Base-by-base conservation (phyloP, 2,797 vertebrate species). In the Sebastes minor region DNA sequence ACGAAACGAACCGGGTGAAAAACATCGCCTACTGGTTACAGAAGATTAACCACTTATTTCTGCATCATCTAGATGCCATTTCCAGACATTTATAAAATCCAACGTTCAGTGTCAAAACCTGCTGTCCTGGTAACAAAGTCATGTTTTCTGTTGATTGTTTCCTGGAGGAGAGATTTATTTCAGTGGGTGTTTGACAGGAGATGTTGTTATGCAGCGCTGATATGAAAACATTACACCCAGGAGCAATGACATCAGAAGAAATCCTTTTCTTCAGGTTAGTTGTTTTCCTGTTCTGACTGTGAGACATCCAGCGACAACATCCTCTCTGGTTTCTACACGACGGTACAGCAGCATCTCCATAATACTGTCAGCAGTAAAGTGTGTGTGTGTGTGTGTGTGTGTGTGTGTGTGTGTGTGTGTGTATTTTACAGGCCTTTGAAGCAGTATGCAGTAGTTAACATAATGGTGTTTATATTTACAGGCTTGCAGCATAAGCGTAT, bases 381-480 rank as follows among this genome's bases (percentile, higher is more conserved):
- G 27, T 32, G 71, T 49, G 35, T 33, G 59, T 52, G 32, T 33
- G 42, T 35, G 62, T 32, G 56, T 68, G 49, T 59, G 56, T 76
- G 25, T 53, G 23, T 52, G 32, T 32, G 32, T 30, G 30, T 30
- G 30, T 32, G 8, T 32, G 30, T 33, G 32, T 33, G 32, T 33
- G 3, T 33, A 4, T 33, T 11, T 27, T 53, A 23, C 23, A 25
- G 52, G 11, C 27, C 8, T 42, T 46, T 57, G 27, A 32, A 32
- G 28, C 53, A 52, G 52, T 13, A 14, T 22, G 25, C 4, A 27
- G 66, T 4, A 25, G 42, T 67, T 56, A 64, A 22, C 14, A 32
- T 64, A 59, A 69, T 49, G 22, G 60, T 52, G 28, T 75, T 76
- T 67, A 46, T 83, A 62, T 74, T 49, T 74, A 62, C 38, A 70